Evolutionary conservation across 1,140 invertebrate genomes (phyloP), one percentile per base, ranked within the genome.

Genomic region (Pogonus chalceus): DNA sequence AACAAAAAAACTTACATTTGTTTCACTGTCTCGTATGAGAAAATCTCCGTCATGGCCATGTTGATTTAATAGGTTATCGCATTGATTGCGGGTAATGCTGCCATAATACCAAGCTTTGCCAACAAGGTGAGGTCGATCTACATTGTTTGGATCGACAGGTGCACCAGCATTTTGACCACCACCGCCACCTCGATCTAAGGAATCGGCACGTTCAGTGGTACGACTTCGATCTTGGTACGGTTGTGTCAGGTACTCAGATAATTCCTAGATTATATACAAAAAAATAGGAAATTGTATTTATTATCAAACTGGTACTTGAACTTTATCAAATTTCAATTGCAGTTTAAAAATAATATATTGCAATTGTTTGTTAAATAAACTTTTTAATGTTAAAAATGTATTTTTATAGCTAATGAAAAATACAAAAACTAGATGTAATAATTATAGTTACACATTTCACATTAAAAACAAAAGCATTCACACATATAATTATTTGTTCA

Each of bases 101-200:
- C 96, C 96, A 74, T 92, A 98, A 70, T 98, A 99, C 96, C 96
- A 99, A 14, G 85, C 81, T 72, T 92, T 90, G 31, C 84, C 85
- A 53, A 80, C 71, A 50, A 87, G 75, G 69, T 85, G 85, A 22
- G 82, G 83, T 57, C 82, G 76, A 57, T 87, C 84, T 24, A 67
- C 65, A 52, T 43, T 47, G 23, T 47, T 31, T 61, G 60, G 16
- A 53, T 55, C 43, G 51, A 48, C 16, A 52, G 54, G 48, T 68
- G 65, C 31, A 58, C 64, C 65, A 63, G 68, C 64, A 39, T 56
- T 51, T 50, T 59, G 22, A 49, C 49, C 0, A 58, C 54, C 56
- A 60, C 60, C 20, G 43, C 57, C 51, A 52, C 60, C 24, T 20
- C 60, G 21, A 60, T 56, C 52, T 12, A 73, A 65, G 0, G 73